Base-by-base conservation (phyloP, 2,113 vertebrate species). In the Lagopus leucura region DNA sequence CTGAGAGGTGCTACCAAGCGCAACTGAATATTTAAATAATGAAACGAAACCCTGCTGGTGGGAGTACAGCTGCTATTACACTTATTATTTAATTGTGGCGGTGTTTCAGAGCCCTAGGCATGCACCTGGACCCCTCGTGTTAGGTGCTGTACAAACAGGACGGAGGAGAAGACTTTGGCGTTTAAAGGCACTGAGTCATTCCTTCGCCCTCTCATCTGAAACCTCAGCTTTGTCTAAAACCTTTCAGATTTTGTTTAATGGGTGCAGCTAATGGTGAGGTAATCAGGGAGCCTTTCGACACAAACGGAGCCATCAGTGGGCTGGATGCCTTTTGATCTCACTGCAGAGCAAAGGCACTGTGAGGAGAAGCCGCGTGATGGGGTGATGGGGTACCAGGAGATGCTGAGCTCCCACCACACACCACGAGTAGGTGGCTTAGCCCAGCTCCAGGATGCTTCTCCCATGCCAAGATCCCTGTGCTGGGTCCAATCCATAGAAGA, bases 101-200 rank as follows among this genome's bases (percentile, higher is more conserved):
- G 72, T 94, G 95, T 93, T 94, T 96, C 87, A 96, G 94, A 96
- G 96, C 95, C 95, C 91, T 94, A 96, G 96, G 94, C 95, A 0
- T 94, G 92, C 95, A 96, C 96, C 95, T 96, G 94, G 94, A 96
- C 96, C 96, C 92, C 92, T 96, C 28, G 72, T 94, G 94, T 91
- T 95, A 66, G 92, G 91, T 96, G 95, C 95, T 96, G 96, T 95
- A 95, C 91, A 95, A 96, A 96, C 96, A 96, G 95, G 95, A 95
- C 30, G 84, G 92, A 94, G 92, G 94, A 95, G 96, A 96, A 94
- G 92, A 72, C 94, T 96, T 96, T 95, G 95, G 94, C 92, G 3
- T 96, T 96, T 89, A 65, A 95, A 96, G 94, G 92, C 95, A 95
- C 92, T 96, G 96, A 96, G 93, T 96, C 96, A 96, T 96, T 93